Evolutionary conservation across 2,797 vertebrate species (phyloP), one percentile per base, ranked within the genome.

Genomic region (Ambastaia sidthimunki): DNA sequence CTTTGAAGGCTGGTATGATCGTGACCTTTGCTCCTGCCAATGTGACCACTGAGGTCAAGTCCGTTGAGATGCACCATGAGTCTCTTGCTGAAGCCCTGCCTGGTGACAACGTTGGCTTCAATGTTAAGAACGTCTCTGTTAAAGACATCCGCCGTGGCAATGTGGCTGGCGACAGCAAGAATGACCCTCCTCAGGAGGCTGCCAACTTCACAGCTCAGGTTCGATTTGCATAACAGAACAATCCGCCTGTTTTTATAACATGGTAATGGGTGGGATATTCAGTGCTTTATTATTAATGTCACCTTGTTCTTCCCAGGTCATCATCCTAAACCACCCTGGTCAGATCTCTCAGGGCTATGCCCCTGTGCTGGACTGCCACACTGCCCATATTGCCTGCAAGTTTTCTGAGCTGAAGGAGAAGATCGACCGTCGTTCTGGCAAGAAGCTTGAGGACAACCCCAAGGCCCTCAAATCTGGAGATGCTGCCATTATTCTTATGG

Each of bases 381-480:
- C 84, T 0, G 90, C 86, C 37, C 87, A 90, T 13, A 84, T 91
- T 19, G 86, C 91, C 72, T 92, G 92, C 85, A 93, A 90, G 83
- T 92, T 95, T 88, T 85, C 87, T 2, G 94, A 89, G 44, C 84
- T 91, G 16, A 91, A 88, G 77, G 89, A 91, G 85, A 91, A 91
- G 82, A 91, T 91, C 6, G 90, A 93, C 74, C 94, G 95, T 60
- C 93, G 94, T 79, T 91, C 90, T 10, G 91, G 91, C 78, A 92
- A 92, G 82, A 89, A 89, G 75, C 84, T 91, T 57, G 90, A 92
- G 72, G 90, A 91, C 63, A 86, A 89, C 63, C 91, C 88, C 69
- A 90, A 89, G 84, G 68, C 19, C 47, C 85, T 93, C 28, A 92
- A 89, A 74, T 91, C 89, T 73, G 89, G 91, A 13, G 90, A 92